Evolutionary conservation across 2,113 vertebrate genomes (phyloP), one percentile per base, ranked within the genome.

Genomic region (Apus apus): DNA sequence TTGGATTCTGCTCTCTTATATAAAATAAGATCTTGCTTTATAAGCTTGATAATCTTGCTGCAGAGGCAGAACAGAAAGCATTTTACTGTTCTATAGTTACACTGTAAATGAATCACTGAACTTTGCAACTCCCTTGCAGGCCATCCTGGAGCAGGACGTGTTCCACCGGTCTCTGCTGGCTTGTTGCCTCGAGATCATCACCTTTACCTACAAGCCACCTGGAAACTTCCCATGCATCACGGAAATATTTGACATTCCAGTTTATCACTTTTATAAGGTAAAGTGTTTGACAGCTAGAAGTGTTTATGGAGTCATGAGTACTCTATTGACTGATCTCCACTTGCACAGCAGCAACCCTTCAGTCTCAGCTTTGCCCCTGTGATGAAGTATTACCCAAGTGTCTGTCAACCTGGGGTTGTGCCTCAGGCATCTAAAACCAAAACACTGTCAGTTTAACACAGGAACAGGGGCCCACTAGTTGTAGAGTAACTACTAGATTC

Each of bases 211-310:
- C 50, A 98, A 98, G 61, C 98, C 99, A 27, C 98, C 98, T 26
- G 99, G 99, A 92, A 98, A 98, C 82, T 99, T 99, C 94, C 98
- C 98, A 6, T 97, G 96, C 62, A 76, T 99, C 91, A 98, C 98
- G 5, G 93, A 97, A 89, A 97, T 99, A 96, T 99, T 99, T 96
- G 98, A 98, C 92, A 98, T 99, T 53, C 98, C 98, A 3, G 98
- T 98, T 45, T 99, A 98, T 97, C 98, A 99, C 88, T 99, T 99
- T 96, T 99, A 99, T 89, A 99, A 99, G 99, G 99, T 99, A 97
- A 91, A 90, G 71, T 29, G 15, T 78, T 61, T 64, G 20, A 40
- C 2, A 80, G 48, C 68, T 64, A 25, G 57, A 90, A 78, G 29
- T 68, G 61, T 36, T 88, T 61, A 45, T 13, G 30, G 14, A n/a